A percentile compares a stretch with the other conserved stretches of the same genome.
phyloP scores from a whole-genome alignment of 35 echinoderm and acorn worm genomes.

The Eucidaris tribuloides region DNA sequence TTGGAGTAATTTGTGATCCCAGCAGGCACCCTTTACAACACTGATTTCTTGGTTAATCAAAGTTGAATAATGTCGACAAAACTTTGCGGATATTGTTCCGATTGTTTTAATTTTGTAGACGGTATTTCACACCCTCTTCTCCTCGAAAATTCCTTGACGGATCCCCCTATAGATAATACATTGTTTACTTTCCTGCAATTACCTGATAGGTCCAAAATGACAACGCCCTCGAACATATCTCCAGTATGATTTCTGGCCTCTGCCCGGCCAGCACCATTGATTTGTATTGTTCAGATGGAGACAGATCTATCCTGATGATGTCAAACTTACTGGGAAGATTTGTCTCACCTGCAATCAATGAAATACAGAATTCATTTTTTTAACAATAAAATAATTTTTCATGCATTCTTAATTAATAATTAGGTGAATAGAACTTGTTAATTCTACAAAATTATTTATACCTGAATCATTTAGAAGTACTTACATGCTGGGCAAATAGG shows the following conservation, averaged over 20 bases:
- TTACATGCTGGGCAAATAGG: slow-evolving; percentile 91
- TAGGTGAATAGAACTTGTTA: not conserved
- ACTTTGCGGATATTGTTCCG: too few species aligned
- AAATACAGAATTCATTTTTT: not conserved
- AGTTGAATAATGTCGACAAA: too few species aligned
- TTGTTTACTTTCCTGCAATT: not conserved
- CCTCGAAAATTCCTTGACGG: not conserved
- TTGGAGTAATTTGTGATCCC: too few species aligned
- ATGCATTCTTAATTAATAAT: not conserved
- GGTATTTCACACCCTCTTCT: not conserved
- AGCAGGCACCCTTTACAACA: too few species aligned
- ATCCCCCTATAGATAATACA: not conserved
- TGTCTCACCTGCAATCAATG: slow-evolving; percentile 59
- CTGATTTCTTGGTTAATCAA: too few species aligned
- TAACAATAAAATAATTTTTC: not conserved
- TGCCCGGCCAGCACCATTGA: slow-evolving; percentile 96
- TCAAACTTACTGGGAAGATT: slow-evolving; percentile 91
- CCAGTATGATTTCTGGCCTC: slow-evolving; percentile 82
- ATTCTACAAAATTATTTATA: not conserved
- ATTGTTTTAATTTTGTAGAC: not conserved
- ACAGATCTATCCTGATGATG: slow-evolving; percentile 87
- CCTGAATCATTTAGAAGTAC: not conserved
- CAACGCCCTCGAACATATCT: slow-evolving; percentile 75
- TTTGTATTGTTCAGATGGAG: slow-evolving; percentile 95
- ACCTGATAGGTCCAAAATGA: slow-evolving; percentile 98